Evolutionary conservation across 37 sponge, comb jelly and placozoan species (phyloP).

Genomic region (Oscarella lobularis): DNA sequence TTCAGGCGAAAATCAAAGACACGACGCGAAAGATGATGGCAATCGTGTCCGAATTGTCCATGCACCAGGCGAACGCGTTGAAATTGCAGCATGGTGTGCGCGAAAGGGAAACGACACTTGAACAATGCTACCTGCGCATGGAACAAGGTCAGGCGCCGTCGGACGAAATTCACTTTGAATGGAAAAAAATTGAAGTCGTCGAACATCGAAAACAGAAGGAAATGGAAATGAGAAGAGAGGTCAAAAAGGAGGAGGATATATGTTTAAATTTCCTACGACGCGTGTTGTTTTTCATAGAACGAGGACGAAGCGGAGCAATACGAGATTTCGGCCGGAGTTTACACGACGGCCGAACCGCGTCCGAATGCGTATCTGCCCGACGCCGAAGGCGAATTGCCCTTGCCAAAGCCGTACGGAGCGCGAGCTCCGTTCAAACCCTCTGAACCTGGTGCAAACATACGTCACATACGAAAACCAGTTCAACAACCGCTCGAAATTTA

Average conservation of each 20-base stretch:
- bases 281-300: too few species aligned
- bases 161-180: neutral
- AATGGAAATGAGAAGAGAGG: neutral
- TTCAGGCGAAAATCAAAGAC: conserved; percentile 68
- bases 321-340: conserved; percentile 48
- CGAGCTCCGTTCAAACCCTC: conserved; percentile 97
- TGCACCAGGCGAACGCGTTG: conserved; percentile 56
- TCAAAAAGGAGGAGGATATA: too few species aligned
- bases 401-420: conserved; percentile 92
- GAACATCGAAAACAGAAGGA: neutral
- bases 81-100: neutral
- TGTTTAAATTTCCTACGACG: too few species aligned
- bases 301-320: conserved; percentile 33
- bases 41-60: conserved; percentile 80
- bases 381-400: conserved; percentile 66
- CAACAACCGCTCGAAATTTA: conserved; percentile 89
- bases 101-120: neutral
- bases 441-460: conserved; percentile 74
- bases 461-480: conserved; percentile 91
- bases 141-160: neutral
- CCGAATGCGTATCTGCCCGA: conserved; percentile 96
- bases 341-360: conserved; percentile 77
- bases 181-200: neutral
- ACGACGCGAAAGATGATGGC: conserved; percentile 90
- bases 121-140: neutral